phyloP scores from a whole-genome alignment of 92 coral and sea anemone genomes.

The Bergia sp. region DNA sequence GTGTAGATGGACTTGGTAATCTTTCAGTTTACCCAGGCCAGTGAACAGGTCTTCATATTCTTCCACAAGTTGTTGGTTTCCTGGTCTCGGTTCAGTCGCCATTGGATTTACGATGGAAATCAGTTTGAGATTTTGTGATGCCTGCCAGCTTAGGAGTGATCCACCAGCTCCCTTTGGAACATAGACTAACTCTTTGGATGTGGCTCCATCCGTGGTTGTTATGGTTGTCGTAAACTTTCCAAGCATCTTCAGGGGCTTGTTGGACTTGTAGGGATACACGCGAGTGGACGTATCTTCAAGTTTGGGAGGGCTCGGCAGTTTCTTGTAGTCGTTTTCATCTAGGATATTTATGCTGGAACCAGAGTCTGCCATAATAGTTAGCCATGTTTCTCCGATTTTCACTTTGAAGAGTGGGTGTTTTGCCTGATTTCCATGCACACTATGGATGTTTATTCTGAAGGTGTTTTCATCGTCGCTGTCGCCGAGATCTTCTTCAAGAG shows the following conservation, averaged over 20 bases:
- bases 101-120: conserved; percentile 39
- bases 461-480: conserved; percentile 40
- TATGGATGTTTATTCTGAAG: conserved; percentile 13
- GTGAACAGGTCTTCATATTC: conserved; percentile 40
- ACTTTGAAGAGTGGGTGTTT: conserved; percentile 42
- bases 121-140: conserved; percentile 50
- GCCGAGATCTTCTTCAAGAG: conserved; percentile 22
- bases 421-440: conserved; percentile 13
- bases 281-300: conserved; percentile 38
- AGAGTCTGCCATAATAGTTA: conserved; percentile 62
- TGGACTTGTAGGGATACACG: conserved; percentile 53
- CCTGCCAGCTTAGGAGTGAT: conserved; percentile 48
- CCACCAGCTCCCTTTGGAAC: conserved; percentile 45
- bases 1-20: conserved; percentile 45
- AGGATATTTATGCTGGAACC: conserved; percentile 61
- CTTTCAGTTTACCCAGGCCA: conserved; percentile 29
- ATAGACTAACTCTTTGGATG: conserved; percentile 30
- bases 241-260: conserved; percentile 42
- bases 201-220: conserved; percentile 21
- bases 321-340: conserved; percentile 50
- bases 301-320: conserved; percentile 29
- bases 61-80: conserved; percentile 40
- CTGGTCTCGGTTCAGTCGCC: conserved; percentile 35
- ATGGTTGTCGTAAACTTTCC: conserved; percentile 55
- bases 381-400: conserved; percentile 7